Evolutionary conservation across 2,113 vertebrate species (phyloP), one percentile per base, ranked within the genome.

Genomic region (Campylomormyrus numenius): DNA sequence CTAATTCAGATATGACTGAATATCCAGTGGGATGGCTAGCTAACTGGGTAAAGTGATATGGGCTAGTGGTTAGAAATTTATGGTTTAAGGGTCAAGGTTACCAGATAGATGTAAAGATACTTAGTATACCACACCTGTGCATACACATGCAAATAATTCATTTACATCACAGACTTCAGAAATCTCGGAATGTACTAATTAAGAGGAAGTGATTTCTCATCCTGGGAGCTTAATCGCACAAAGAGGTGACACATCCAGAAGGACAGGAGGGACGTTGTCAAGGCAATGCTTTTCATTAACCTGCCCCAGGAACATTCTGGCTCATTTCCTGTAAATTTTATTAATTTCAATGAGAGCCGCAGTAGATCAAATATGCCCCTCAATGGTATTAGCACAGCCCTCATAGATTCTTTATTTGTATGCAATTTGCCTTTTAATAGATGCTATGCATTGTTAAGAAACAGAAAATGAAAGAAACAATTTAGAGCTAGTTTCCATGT

Each of bases 401-500:
- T 88, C 77, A 58, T 90, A 91, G 93, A 93, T 92, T 92, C 90
- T 91, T 92, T 91, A 95, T 94, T 95, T 93, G 93, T 95, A 94
- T 94, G 93, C 89, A 91, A 95, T 95, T 96, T 95, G 95, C 93
- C 92, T 94, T 94, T 95, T 92, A 91, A 90, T 92, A 93, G 93
- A 90, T 92, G 92, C 93, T 94, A 93, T 94, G 94, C 94, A 94
- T 94, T 94, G 35, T 94, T 94, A 93, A 93, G 93, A 94, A 93
- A 92, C 93, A 93, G 94, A 94, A 94, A 93, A 87, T 87, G 83
- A 58, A 92, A 94, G 93, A 94, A 95, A 95, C 95, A 96, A 95
- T 94, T 94, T 95, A 95, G 93, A 85, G 93, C 95, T 94, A 93
- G 94, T 95, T 95, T 95, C 92, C 91, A 92, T 94, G 93, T 91